phyloP scores from a whole-genome alignment of 2,797 vertebrate genomes.

The Microctenopoma steveboyesi region DNA sequence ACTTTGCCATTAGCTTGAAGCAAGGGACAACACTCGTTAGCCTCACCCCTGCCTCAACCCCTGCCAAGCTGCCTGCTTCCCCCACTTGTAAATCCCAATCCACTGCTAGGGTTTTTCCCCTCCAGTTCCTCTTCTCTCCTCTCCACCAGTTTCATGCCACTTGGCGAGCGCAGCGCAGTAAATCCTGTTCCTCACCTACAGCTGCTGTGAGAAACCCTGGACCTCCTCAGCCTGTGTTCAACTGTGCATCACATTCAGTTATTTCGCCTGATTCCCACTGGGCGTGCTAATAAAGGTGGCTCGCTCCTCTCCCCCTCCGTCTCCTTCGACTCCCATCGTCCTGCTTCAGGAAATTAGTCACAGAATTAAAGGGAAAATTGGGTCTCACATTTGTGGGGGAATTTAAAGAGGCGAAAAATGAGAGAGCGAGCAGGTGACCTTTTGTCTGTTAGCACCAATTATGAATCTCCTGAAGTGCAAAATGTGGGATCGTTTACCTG shows the following conservation, averaged over 20 bases:
- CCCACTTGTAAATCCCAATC: constrained; percentile 60
- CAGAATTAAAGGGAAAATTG: constrained; percentile 29
- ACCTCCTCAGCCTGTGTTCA: constrained; percentile 32
- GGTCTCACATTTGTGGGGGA: constrained; percentile 35
- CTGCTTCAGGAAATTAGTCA: constrained; percentile 23
- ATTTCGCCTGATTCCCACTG: constrained; percentile 30
- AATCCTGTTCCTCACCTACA: constrained; percentile 50
- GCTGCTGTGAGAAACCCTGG: constrained; percentile 27
- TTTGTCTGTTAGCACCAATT: constrained; percentile 10
- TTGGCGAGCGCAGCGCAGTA: constrained; percentile 28
- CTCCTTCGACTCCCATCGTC: not conserved
- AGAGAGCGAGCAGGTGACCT: constrained; percentile 5
- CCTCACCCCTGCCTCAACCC: constrained; percentile 43
- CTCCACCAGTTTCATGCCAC: constrained; percentile 21
- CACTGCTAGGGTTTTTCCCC: constrained; percentile 9
- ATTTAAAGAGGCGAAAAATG: constrained; percentile 21
- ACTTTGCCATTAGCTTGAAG: constrained; percentile 77
- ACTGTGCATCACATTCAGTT: constrained; percentile 33
- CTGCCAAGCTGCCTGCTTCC: constrained; percentile 19
- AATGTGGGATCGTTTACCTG: not conserved
- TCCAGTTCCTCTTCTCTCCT: constrained; percentile 19
- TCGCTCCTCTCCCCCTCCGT: not conserved
- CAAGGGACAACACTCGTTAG: constrained; percentile 40
- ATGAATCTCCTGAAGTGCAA: constrained; percentile 1
- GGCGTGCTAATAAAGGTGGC: constrained; percentile 34